Evolutionary conservation across 2,888 invertebrate genomes (phyloP).

Genomic region (Suillia variegata): DNA sequence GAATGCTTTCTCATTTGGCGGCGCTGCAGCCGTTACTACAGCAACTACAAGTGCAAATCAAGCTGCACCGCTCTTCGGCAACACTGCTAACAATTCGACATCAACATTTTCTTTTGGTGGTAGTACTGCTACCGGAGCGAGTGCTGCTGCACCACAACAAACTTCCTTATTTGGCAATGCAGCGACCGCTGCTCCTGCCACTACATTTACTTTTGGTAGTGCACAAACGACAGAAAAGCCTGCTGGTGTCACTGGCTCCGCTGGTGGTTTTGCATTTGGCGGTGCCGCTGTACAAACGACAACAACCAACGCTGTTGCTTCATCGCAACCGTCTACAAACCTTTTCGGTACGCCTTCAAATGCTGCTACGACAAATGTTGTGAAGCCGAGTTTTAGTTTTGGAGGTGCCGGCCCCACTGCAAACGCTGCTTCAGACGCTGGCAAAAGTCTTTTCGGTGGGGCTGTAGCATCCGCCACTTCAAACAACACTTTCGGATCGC

Average conservation of each 20-base stretch:
- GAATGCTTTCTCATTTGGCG: too few species aligned
- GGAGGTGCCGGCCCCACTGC: slow-evolving; percentile 23
- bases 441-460: slow-evolving; percentile 16
- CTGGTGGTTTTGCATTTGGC: slow-evolving; percentile 21
- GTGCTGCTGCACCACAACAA: background rate
- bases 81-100: background rate
- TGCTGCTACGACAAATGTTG: slow-evolving; percentile 13
- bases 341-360: background rate
- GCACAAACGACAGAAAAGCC: too few species aligned
- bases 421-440: background rate
- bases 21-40: too few species aligned
- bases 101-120: background rate
- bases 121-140: background rate
- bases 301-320: background rate
- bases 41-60: background rate
- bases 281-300: background rate
- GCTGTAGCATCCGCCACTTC: background rate
- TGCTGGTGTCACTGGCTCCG: background rate
- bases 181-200: background rate
- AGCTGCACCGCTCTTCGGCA: background rate
- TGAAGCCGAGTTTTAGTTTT: slow-evolving; percentile 37
- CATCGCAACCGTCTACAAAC: too few species aligned
- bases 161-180: background rate
- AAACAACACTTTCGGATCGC: slow-evolving; percentile 24
- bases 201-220: slow-evolving; percentile 2